Percentiles rank a stretch among this genome's conserved stretches.
These are phyloP conservation scores for Sisyra nigra DNA, from an alignment of 2,888 invertebrate species.

Conservation along the genomic window DNA sequence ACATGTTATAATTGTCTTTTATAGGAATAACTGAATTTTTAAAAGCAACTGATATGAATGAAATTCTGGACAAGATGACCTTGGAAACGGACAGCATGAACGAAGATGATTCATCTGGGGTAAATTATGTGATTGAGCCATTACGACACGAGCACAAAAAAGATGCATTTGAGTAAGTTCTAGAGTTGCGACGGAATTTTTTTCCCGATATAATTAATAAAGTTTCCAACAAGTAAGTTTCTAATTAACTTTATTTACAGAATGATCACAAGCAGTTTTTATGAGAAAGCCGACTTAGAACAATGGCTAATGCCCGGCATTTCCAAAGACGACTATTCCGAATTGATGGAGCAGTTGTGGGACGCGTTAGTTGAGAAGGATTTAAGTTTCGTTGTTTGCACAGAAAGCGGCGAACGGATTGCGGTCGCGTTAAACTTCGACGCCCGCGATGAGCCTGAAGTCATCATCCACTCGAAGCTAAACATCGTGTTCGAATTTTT, in stretches of 20 bases:
- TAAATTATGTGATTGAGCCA: conserved; percentile 32
- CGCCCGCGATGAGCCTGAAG: conserved; percentile 61
- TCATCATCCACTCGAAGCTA: conserved; percentile 49
- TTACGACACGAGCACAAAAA: conserved; percentile 46
- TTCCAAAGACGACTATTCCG: conserved; percentile 46
- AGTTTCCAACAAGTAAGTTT: conserved; percentile 1
- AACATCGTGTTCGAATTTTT: conserved; percentile 61
- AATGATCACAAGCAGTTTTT: conserved; percentile 72
- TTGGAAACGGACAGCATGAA: conserved; percentile 15
- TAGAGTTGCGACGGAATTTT: neutral
- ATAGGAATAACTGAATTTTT: conserved; percentile 65
- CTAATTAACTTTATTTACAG: conserved; percentile 28
- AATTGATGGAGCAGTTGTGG: conserved; percentile 56
- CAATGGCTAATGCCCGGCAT: conserved; percentile 59
- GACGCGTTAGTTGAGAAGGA: conserved; percentile 44
- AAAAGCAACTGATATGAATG: conserved; percentile 49
- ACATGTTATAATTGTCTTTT: conserved; percentile 12
- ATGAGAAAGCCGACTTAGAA: conserved; percentile 73
- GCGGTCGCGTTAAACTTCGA: conserved; percentile 71
- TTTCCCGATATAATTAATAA: conserved; percentile 6
- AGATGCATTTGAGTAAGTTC: conserved; percentile 51
- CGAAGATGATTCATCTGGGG: conserved; percentile 17
- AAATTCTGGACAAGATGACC: conserved; percentile 45
- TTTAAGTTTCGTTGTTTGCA: conserved; percentile 53
- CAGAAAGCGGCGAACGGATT: conserved; percentile 36